Conservation (phyloP, 2,113 vertebrate genomes). For the Damaliscus lunatus region DNA sequence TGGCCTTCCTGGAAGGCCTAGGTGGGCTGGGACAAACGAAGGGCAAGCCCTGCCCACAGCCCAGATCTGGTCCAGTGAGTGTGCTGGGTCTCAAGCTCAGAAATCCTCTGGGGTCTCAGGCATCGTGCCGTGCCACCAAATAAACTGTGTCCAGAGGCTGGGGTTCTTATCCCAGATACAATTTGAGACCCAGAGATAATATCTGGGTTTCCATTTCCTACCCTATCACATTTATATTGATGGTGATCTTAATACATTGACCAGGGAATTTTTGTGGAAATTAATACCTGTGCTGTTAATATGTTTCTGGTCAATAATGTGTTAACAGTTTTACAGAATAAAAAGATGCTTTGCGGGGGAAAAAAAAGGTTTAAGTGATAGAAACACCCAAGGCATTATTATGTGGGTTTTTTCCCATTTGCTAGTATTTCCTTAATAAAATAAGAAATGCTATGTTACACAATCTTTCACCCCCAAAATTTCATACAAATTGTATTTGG, state of each 20-base stretch:
- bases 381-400: not conserved
- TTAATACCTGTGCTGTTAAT: not conserved
- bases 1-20: not conserved
- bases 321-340: not conserved
- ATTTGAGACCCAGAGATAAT: too few species aligned
- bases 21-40: not conserved
- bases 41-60: not conserved
- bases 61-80: not conserved
- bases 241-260: not conserved
- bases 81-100: not conserved
- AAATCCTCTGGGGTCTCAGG: not conserved
- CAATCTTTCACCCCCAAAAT: not conserved
- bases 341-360: not conserved
- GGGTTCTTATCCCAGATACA: not conserved
- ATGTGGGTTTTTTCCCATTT: not conserved
- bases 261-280: not conserved
- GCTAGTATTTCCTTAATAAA: not conserved
- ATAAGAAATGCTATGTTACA: not conserved
- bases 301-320: not conserved
- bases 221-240: not conserved
- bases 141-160: not conserved
- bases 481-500: not conserved
- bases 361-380: not conserved
- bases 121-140: accelerated
- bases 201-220: not conserved